A percentile compares a stretch with the other conserved stretches of the same genome.
phyloP scores from a whole-genome alignment of 2,888 invertebrate genomes.

The Timema podura region DNA sequence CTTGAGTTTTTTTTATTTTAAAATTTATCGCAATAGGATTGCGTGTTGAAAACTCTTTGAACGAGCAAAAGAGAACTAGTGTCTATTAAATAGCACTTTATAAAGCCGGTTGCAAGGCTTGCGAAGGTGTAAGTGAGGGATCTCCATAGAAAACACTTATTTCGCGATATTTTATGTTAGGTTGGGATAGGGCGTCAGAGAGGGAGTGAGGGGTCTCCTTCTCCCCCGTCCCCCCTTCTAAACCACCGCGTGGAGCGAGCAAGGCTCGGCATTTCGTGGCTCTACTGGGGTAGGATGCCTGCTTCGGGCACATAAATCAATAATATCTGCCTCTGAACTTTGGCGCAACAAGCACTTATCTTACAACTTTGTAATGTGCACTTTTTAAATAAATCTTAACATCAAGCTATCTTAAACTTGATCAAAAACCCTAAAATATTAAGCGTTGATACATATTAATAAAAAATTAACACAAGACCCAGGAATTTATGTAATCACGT shows the following conservation, averaged over 20 bases:
- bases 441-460: too few species aligned
- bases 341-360: not conserved
- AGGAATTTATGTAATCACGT: too few species aligned
- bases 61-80: not conserved
- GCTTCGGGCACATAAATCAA: slow-evolving; percentile 55
- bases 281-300: slow-evolving; percentile 34
- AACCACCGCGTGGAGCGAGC: slow-evolving; percentile 20
- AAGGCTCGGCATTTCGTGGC: slow-evolving; percentile 37
- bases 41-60: too few species aligned
- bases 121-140: slow-evolving; percentile 13
- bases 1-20: too few species aligned
- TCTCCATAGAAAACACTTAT: slow-evolving; percentile 26
- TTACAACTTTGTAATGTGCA: too few species aligned
- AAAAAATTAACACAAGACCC: too few species aligned
- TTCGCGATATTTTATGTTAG: slow-evolving; percentile 24
- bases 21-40: too few species aligned
- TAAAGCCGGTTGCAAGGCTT: not conserved
- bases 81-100: slow-evolving; percentile 13
- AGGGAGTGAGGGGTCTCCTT: slow-evolving; percentile 17
- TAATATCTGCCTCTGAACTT: slow-evolving; percentile 45
- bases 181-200: slow-evolving; percentile 11
- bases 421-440: too few species aligned
- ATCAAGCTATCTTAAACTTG: too few species aligned
- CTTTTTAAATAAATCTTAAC: too few species aligned
- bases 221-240: not conserved